Percentiles rank a stretch among this genome's conserved stretches.
Evolutionary conservation across 2,888 invertebrate species (phyloP).

Genomic region (Chironomus tentans): DNA sequence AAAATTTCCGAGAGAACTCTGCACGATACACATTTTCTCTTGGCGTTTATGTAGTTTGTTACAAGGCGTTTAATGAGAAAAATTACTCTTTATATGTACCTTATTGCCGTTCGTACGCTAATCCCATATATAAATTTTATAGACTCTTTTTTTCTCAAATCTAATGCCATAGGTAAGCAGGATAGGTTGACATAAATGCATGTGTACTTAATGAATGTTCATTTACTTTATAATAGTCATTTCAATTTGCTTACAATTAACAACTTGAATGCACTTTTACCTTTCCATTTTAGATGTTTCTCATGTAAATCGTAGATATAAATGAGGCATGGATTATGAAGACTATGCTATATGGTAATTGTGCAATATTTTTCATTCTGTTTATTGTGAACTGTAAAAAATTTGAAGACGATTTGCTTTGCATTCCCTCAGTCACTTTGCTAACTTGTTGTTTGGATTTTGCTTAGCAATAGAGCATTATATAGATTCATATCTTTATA

Average conservation of each 20-base stretch:
- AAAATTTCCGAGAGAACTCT: not conserved
- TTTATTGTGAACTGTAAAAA: no score
- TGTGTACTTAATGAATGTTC: not conserved
- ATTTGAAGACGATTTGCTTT: no score
- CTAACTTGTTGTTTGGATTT: no score
- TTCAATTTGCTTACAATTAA: constrained; percentile 18
- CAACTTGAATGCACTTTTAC: not conserved
- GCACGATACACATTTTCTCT: not conserved
- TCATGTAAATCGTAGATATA: no score
- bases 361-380: no score
- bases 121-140: not conserved
- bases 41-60: not conserved
- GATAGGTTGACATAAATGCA: not conserved
- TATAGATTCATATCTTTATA: no score
- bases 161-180: not conserved
- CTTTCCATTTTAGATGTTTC: no score
- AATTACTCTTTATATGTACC: not conserved
- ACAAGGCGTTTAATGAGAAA: constrained; percentile 5
- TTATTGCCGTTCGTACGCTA: not conserved
- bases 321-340: no score
- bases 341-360: no score
- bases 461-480: no score
- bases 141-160: not conserved
- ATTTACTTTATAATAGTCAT: not conserved
- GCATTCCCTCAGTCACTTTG: no score